These are phyloP conservation scores for Desmodus rotundus DNA, from an alignment of 2,113 vertebrate species.

Conservation along the genomic window DNA sequence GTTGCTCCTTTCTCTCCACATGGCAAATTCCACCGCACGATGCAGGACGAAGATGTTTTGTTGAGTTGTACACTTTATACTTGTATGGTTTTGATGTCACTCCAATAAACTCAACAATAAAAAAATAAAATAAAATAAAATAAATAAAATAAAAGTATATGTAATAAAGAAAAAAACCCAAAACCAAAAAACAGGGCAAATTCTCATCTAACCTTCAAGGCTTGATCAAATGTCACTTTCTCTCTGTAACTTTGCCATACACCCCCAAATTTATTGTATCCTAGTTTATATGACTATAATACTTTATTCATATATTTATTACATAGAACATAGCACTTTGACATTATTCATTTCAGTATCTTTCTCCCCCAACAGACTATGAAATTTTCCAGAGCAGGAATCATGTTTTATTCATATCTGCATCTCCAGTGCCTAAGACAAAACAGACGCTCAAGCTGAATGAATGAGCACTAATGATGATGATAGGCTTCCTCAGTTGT, in stretches of 20 bases:
- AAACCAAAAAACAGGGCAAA: not conserved
- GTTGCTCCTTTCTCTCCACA: not conserved
- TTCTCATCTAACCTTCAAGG: not conserved
- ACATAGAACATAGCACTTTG: not conserved
- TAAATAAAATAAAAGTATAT: too few species aligned
- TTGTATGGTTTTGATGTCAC: not conserved
- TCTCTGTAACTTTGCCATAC: not conserved
- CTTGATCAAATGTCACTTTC: not conserved
- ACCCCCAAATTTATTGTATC: not conserved
- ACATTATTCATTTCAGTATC: conserved; percentile 22
- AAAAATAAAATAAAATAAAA: too few species aligned
- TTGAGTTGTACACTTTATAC: not conserved
- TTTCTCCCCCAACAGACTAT: not conserved
- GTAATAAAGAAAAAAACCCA: not conserved
- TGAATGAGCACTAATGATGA: conserved; percentile 58
- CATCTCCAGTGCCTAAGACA: not conserved
- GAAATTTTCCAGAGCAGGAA: conserved; percentile 28
- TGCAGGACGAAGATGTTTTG: not conserved
- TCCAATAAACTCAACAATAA: too few species aligned
- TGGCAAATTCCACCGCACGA: not conserved
- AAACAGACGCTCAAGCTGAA: conserved; percentile 48
- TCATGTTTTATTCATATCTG: conserved; percentile 63
- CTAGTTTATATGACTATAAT: not conserved
- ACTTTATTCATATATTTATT: conserved; percentile 7
- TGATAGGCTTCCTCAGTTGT: conserved; percentile 41